Evolutionary conservation across 2,797 vertebrate genomes (phyloP).

Genomic region (Prionace glauca): DNA sequence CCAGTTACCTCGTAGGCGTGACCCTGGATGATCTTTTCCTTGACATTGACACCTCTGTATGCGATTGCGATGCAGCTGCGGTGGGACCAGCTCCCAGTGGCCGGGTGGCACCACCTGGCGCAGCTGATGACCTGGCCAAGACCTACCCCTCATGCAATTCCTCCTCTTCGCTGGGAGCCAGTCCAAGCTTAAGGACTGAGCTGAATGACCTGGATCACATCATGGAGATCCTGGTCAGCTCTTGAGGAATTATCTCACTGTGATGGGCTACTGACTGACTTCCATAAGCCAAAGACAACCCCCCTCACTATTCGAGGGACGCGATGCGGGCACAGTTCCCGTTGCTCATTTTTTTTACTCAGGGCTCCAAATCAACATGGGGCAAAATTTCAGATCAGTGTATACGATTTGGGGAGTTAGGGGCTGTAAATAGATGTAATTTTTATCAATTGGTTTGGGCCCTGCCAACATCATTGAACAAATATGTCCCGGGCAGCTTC

Average conservation of each 20-base stretch:
- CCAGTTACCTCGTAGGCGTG: conserved; percentile 57
- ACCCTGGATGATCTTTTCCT: conserved; percentile 66
- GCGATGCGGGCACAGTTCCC: neutral
- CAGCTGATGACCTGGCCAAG: conserved; percentile 40
- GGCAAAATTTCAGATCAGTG: neutral
- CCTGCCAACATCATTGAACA: neutral
- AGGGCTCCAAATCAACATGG: conserved; percentile 18
- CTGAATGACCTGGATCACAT: conserved; percentile 66
- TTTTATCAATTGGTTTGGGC: neutral
- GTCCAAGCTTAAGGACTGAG: conserved; percentile 52
- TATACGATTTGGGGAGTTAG: neutral
- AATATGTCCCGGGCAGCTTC: neutral
- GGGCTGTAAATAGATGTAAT: neutral
- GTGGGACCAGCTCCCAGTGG: conserved; percentile 41
- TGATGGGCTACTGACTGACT: conserved; percentile 10
- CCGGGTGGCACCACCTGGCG: conserved; percentile 44
- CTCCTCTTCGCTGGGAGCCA: conserved; percentile 44
- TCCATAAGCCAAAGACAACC: conserved; percentile 6
- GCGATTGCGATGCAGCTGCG: conserved; percentile 57
- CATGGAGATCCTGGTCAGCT: conserved; percentile 68
- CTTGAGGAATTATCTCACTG: conserved; percentile 48
- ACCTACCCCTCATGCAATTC: conserved; percentile 44
- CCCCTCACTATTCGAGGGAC: neutral
- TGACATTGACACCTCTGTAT: conserved; percentile 66
- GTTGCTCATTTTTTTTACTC: neutral